Evolutionary conservation across 2,113 vertebrate species (phyloP), one percentile per base, ranked within the genome.

Genomic region (Oryctolagus cuniculus): DNA sequence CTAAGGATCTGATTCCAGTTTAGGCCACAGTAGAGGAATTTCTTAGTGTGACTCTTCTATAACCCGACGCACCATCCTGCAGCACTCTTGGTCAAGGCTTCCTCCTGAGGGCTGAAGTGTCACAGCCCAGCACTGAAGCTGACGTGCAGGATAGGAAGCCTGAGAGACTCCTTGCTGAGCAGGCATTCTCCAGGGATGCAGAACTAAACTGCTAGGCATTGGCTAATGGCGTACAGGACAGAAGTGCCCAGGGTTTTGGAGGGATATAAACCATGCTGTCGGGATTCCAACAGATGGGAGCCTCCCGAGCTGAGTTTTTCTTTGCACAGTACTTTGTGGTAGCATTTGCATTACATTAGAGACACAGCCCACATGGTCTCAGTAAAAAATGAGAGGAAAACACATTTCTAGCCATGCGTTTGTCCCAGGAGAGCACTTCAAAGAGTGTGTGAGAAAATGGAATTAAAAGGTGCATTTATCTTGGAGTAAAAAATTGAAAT

Each of bases 301-400:
- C 79, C 63, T 77, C 82, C 53, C 70, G 87, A 44, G 58, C 31
- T 51, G 11, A 63, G 38, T 84, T 66, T 83, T 64, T 77, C 72
- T 75, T 95, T 83, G 80, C 78, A 29, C 1, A 21, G n/a, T 90
- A 27, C 13, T 81, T 51, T 92, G 24, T 29, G 17, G 55, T 87
- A 49, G 24, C 6, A 29, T 83, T 84, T 87, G 89, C n/a, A 49
- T 81, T 78, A 55, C 19, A n/a, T 72, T 87, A 79, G 9, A 34
- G 6, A 44, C 10, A 61, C 55, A 90, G 31, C 53, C 44, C 55
- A 25, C 25, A 51, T 55, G 38, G 70, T 22, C 63, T 88, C 38
- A 85, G 78, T 49, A 74, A 58, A 58, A 58, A 94, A 86, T 90
- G 67, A 70, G 81, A 78, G 82, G 79, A 70, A 83, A 95, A 86